A percentile compares a stretch with the other conserved stretches of the same genome.
Conservation (phyloP, 2,888 invertebrate species). For the Ellobium chinense region DNA sequence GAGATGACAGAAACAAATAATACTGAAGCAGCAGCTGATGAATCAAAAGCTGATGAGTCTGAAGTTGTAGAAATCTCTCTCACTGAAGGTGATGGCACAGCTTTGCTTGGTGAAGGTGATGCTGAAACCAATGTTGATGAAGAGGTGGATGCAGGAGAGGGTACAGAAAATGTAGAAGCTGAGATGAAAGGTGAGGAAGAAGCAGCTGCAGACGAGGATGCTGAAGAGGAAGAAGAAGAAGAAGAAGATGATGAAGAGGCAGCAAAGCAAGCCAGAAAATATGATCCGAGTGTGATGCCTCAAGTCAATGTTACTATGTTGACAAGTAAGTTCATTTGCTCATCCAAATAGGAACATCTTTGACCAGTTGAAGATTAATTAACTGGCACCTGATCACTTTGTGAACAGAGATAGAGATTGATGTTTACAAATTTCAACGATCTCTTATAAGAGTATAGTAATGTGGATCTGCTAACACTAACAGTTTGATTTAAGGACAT, state of each 20-base stretch:
- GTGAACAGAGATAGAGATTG: too few species aligned
- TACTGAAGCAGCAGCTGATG: background rate
- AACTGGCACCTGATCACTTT: too few species aligned
- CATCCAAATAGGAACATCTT: too few species aligned
- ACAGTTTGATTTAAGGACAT: too few species aligned
- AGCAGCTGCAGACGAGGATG: background rate
- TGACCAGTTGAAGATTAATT: too few species aligned
- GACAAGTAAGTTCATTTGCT: conserved; percentile 41
- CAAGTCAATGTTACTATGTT: conserved; percentile 40
- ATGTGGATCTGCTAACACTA: too few species aligned
- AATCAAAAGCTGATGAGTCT: background rate
- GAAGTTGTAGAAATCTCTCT: background rate
- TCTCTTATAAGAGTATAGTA: too few species aligned
- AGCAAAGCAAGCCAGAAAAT: conserved; percentile 4
- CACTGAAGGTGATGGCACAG: background rate
- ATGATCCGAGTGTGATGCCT: conserved; percentile 34
- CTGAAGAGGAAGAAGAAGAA: background rate
- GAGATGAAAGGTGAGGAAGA: background rate
- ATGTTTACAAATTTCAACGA: too few species aligned
- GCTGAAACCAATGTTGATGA: background rate
- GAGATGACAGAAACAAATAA: background rate
- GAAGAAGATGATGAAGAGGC: conserved; percentile 27
- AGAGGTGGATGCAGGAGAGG: background rate
- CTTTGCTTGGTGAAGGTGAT: background rate
- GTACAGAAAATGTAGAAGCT: background rate